A percentile compares a stretch with the other conserved stretches of the same genome.
Evolutionary conservation across 2,797 vertebrate species (phyloP).

Genomic region (Peromyscus attwateri): DNA sequence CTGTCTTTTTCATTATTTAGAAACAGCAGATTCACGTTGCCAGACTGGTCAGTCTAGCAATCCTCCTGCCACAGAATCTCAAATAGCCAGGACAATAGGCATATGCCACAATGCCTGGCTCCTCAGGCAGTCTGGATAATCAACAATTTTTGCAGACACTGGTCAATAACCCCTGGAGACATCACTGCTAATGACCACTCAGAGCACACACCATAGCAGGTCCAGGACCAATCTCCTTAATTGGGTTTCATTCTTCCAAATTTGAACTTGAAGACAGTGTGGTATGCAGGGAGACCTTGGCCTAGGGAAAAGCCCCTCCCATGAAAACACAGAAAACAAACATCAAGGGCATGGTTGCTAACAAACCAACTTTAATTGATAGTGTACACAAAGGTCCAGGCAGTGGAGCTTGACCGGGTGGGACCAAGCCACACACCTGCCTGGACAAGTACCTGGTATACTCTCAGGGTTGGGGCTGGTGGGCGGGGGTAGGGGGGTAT

Average conservation of each 20-base stretch:
- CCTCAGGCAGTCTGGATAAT: background rate
- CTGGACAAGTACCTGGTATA: background rate
- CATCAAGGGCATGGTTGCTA: background rate
- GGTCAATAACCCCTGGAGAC: background rate
- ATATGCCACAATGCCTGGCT: background rate
- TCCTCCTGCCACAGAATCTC: background rate
- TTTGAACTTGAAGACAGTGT: background rate
- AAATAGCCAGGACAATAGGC: background rate
- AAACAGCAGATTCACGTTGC: background rate
- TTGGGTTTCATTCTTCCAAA: background rate
- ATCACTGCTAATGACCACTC: background rate
- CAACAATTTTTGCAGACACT: background rate
- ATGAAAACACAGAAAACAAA: background rate
- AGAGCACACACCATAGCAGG: background rate
- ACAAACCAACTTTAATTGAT: constrained; percentile 81
- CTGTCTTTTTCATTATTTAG: background rate
- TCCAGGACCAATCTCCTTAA: background rate
- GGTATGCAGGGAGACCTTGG: background rate
- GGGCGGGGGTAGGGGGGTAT: background rate
- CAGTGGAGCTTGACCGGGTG: background rate
- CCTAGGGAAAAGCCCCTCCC: too few species aligned
- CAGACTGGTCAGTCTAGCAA: background rate
- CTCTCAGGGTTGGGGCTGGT: background rate
- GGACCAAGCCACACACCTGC: background rate
- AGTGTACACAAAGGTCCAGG: constrained; percentile 51